Conservation (phyloP, 2,888 invertebrate genomes). For the Therioaphis trifolii region DNA sequence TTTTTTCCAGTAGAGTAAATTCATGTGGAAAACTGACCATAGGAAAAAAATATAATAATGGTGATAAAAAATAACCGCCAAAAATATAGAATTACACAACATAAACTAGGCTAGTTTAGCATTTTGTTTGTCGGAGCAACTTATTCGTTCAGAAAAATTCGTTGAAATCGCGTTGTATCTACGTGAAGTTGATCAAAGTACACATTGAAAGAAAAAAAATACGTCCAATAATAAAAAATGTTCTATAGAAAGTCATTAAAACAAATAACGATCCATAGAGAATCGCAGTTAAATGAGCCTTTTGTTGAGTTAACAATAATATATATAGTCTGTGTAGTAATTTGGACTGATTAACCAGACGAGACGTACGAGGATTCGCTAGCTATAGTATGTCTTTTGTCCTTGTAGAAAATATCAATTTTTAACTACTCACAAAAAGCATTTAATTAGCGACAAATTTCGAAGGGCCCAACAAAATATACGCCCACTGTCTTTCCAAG, state of each 20-base stretch:
- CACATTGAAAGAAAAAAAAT: background rate
- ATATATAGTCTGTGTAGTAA: constrained; percentile 25
- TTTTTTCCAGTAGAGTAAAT: constrained; percentile 37
- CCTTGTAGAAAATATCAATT: constrained; percentile 3
- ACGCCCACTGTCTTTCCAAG: constrained; percentile 17
- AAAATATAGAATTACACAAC: constrained; percentile 35
- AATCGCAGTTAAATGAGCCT: constrained; percentile 10
- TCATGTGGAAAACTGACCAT: background rate
- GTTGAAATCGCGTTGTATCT: no score
- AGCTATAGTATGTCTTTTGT: constrained; percentile 15
- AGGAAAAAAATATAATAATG: background rate
- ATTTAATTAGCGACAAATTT: constrained; percentile 61
- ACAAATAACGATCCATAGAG: constrained; percentile 17
- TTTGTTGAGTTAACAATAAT: constrained; percentile 23
- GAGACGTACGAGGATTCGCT: constrained; percentile 20
- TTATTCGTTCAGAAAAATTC: no score
- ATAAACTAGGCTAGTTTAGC: background rate
- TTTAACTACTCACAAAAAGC: constrained; percentile 23
- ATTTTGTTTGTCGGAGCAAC: constrained; percentile 9
- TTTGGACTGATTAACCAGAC: constrained; percentile 45
- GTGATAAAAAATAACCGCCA: constrained; percentile 14
- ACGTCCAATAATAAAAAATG: background rate
- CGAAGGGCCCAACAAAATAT: constrained; percentile 23
- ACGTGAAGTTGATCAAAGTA: no score
- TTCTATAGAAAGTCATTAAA: constrained; percentile 16